Conservation (phyloP, 2,113 vertebrate genomes). For the Orientallactaga bullata region DNA sequence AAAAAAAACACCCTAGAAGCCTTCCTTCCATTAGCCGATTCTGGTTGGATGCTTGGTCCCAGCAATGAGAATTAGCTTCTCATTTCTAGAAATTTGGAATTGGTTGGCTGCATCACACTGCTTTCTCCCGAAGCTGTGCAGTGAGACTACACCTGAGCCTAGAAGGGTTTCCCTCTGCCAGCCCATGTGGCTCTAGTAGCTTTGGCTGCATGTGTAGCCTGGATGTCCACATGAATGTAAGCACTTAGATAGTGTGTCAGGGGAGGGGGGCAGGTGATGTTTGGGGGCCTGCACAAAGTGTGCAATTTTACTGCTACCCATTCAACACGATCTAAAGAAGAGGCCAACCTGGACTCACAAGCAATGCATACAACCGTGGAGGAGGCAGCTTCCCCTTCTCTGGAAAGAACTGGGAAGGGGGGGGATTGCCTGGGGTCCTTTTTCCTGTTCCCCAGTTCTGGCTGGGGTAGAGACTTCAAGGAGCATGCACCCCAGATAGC, state of each 20-base stretch:
- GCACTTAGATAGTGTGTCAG: fast-evolving
- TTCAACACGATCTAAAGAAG: not conserved
- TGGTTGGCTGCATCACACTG: not conserved
- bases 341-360: not conserved
- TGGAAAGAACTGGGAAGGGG: not conserved
- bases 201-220: not conserved
- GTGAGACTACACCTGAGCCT: not conserved
- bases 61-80: not conserved
- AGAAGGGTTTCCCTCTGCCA: not conserved
- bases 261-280: too few relatives aligned
- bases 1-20: too few relatives aligned
- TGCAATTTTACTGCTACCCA: not conserved
- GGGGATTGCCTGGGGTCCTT: not conserved
- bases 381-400: not conserved
- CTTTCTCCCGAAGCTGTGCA: not conserved
- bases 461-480: not conserved
- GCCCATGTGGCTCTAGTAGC: too few relatives aligned
- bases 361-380: not conserved
- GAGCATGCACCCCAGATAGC: not conserved
- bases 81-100: slow-evolving; percentile 2
- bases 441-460: not conserved
- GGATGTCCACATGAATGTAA: not conserved
- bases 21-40: too few relatives aligned
- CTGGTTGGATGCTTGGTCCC: too few relatives aligned
- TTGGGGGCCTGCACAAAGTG: not conserved